A percentile compares a stretch with the other conserved stretches of the same genome.
Conservation (phyloP, 37 sponge, comb jelly and placozoan genomes). For the Tethya wilhelma region DNA sequence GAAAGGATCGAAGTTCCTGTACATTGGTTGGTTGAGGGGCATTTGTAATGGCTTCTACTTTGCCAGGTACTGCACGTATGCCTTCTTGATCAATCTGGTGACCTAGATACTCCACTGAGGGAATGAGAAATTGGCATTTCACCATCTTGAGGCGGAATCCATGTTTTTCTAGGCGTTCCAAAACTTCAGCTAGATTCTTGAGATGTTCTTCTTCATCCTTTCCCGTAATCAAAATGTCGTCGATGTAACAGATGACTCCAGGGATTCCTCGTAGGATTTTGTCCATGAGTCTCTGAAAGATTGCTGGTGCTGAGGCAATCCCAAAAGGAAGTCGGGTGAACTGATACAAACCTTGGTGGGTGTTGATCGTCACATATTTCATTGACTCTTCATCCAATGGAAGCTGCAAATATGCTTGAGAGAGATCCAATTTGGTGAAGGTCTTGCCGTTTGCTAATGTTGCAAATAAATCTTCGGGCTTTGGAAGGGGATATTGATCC, state of each 20-base stretch:
- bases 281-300: conserved; percentile 51
- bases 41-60: conserved; percentile 8
- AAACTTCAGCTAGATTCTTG: conserved; percentile 22
- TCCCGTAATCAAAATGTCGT: conserved; percentile 53
- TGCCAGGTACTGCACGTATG: not conserved
- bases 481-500: conserved; percentile 49
- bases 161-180: conserved; percentile 18
- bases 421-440: conserved; percentile 44
- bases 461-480: conserved; percentile 40
- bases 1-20: conserved; percentile 17
- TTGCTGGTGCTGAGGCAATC: conserved; percentile 21
- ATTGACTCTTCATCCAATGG: conserved; percentile 19
- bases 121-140: conserved; percentile 21
- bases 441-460: conserved; percentile 11
- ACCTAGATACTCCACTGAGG: conserved; percentile 27
- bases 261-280: conserved; percentile 36
- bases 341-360: conserved; percentile 11
- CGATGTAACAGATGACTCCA: conserved; percentile 29
- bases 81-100: conserved; percentile 15
- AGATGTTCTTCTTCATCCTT: conserved; percentile 16
- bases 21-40: conserved; percentile 39
- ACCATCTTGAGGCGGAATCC: not conserved
- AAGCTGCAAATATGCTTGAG: conserved; percentile 44
- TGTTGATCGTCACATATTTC: not conserved
- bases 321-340: not conserved